Evolutionary conservation across 2,888 invertebrate genomes (phyloP), one percentile per base, ranked within the genome.

Genomic region (Cataglyphis livida): DNA sequence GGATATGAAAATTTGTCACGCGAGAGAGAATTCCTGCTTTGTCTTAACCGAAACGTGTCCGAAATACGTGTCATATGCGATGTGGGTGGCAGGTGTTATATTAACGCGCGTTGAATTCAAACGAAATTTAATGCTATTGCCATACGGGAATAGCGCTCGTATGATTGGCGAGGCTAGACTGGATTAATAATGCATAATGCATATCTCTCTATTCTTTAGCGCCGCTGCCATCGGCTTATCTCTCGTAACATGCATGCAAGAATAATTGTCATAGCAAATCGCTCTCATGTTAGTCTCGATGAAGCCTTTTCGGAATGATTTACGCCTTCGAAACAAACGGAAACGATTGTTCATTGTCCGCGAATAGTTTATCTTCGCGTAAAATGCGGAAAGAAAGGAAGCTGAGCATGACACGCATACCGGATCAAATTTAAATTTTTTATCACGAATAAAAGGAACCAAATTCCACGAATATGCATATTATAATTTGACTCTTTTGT

Each of bases 41-140:
- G 10, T 57, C 18, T 71, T 38, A 15, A 15, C 10, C 10, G 51
- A 1, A 32, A 51, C 28, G 21, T 61, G 73, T 32, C 25, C 32
- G 41, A 76, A 81, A 70, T 64, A 57, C 35, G 70, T 83, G 71
- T 78, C 35, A 66, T 64, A 51, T 28, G 6, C 18, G 32, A 9
- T 64, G 65, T 66, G 82, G 76, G 78, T 78, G 81, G 79, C 85
- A 82, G 79, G 32, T 64, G 71, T 57, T 48, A 54, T 32, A 62
- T 70, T 81, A 66, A 78, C 68, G 64, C 65, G 57, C 7, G 74
- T 35, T 9, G 25, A 62, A 15, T 7, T n/a, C 41, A 57, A 65
- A 83, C 75, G 79, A 87, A 86, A 86, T 84, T 86, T 73, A 87
- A 86, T 75, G 84, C 81, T 83, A 86, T 61, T 54, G 54, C 28